Evolutionary conservation across 2,113 vertebrate genomes (phyloP).

Genomic region (Pterocles orientalis): DNA sequence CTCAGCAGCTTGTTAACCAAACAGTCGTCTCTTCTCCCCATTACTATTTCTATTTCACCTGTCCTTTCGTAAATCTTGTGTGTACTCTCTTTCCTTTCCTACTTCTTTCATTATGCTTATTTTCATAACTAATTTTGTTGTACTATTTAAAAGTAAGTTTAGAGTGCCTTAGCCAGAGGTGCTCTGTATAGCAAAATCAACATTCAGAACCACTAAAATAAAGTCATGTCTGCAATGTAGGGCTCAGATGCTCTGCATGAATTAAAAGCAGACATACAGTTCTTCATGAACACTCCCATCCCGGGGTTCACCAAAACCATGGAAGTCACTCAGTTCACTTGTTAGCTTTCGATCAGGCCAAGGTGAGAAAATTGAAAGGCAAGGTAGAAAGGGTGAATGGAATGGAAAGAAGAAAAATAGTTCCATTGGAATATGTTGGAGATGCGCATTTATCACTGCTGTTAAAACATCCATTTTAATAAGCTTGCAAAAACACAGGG

Average conservation of each 20-base stretch:
- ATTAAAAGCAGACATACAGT: not conserved
- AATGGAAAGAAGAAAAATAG: not conserved
- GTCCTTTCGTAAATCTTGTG: not conserved
- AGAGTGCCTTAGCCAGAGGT: not conserved
- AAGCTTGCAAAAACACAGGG: not conserved
- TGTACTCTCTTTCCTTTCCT: not conserved
- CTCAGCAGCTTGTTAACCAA: not conserved
- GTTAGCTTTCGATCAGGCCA: not conserved
- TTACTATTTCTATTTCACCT: constrained; percentile 25
- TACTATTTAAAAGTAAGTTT: not conserved
- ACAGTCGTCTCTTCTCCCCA: not conserved
- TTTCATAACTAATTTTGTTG: not conserved
- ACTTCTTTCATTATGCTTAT: not conserved
- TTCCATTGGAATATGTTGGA: not conserved
- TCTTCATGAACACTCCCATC: not conserved
- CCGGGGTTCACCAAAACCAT: not conserved
- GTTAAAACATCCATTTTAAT: not conserved
- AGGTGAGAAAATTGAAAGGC: not conserved
- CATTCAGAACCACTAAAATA: not conserved
- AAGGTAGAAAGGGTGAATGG: not conserved
- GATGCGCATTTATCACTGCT: not conserved
- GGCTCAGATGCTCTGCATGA: not conserved
- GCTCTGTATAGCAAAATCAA: not conserved
- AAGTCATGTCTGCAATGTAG: not conserved
- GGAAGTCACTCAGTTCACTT: not conserved